Percentiles rank a stretch among this genome's conserved stretches.
phyloP scores from a whole-genome alignment of 2,888 invertebrate species.

The Chrysolina oricalcia region DNA sequence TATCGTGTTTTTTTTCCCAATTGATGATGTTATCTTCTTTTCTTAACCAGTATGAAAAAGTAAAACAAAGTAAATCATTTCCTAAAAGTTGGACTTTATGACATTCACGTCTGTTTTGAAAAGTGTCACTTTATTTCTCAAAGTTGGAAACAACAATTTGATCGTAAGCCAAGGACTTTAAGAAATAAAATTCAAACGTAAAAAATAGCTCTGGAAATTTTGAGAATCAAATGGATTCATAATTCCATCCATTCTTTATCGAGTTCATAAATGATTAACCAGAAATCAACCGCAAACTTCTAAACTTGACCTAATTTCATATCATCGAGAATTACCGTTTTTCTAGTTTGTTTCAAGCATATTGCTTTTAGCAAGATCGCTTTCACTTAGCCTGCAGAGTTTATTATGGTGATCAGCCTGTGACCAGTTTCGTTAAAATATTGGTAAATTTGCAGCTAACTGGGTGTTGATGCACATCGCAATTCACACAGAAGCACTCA shows the following conservation, averaged over 20 bases:
- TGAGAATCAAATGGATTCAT: neutral
- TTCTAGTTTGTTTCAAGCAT: neutral
- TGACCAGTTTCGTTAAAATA: neutral
- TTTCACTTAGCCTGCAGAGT: neutral
- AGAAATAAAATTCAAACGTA: no score
- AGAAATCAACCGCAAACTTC: neutral
- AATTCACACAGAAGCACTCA: neutral
- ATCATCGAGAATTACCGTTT: neutral
- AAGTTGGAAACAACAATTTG: no score
- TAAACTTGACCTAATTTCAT: neutral
- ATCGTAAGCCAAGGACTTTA: no score
- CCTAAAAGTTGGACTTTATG: no score
- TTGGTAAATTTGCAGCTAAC: neutral
- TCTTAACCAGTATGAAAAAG: no score
- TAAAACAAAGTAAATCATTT: no score
- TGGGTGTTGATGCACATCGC: neutral
- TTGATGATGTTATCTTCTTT: no score
- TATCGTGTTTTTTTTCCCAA: no score
- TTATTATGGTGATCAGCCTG: neutral
- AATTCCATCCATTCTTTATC: neutral
- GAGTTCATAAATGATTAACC: neutral
- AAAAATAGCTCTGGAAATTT: neutral
- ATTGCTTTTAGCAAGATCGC: neutral
- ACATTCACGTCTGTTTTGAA: no score
- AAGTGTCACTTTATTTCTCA: no score